These are phyloP conservation scores for Cylas formicarius DNA, from an alignment of 1,140 invertebrate genomes.

Conservation along the genomic window DNA sequence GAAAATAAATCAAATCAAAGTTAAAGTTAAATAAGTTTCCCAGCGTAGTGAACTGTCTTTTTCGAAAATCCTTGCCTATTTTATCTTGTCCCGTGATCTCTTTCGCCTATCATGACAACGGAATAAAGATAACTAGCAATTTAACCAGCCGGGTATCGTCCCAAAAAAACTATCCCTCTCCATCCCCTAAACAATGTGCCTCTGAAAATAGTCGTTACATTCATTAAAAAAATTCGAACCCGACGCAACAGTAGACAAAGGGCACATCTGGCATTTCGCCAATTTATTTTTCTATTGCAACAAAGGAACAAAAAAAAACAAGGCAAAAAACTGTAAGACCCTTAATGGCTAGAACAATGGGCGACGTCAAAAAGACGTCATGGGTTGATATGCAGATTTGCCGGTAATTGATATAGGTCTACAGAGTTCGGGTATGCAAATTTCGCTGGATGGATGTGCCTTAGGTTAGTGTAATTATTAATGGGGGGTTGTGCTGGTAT, in stretches of 20 bases:
- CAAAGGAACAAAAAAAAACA: constrained; percentile 1
- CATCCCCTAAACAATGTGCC: not conserved
- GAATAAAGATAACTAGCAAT: too few relatives aligned
- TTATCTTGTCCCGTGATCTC: too few relatives aligned
- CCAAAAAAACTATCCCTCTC: constrained; percentile 2
- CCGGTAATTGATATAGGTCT: constrained; percentile 5
- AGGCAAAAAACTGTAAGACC: not conserved
- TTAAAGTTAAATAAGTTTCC: too few relatives aligned
- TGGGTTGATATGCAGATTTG: constrained; percentile 2
- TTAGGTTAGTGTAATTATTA: too few relatives aligned
- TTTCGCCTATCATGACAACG: too few relatives aligned
- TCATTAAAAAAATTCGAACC: too few relatives aligned
- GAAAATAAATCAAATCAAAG: too few relatives aligned
- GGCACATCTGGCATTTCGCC: not conserved
- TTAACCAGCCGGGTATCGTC: too few relatives aligned
- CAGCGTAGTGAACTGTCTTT: too few relatives aligned
- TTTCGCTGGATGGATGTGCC: too few relatives aligned
- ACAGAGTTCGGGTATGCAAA: constrained; percentile 3
- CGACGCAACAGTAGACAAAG: constrained; percentile 2
- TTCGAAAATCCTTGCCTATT: too few relatives aligned
- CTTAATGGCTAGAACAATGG: constrained; percentile 1
- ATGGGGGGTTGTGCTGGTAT: too few relatives aligned
- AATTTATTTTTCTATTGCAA: constrained; percentile 1
- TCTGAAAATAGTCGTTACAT: not conserved
- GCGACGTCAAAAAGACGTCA: not conserved